Conservation (phyloP, 53 echinoderm and acorn worm species). For the Temnopleurus reevesii region DNA sequence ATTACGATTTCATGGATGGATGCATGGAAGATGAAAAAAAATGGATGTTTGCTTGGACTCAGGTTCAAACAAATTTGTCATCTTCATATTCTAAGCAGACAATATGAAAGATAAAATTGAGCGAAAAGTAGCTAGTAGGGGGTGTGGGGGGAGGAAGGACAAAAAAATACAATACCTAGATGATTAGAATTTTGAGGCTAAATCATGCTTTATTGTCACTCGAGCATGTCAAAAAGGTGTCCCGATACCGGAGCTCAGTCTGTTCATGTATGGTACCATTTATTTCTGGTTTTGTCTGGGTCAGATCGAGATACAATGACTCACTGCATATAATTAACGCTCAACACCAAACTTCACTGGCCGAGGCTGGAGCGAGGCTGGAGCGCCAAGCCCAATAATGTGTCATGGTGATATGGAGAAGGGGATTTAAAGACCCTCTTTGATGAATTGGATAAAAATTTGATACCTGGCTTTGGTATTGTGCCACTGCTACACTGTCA, state of each 20-base stretch:
- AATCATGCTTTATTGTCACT: not conserved
- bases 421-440: slow-evolving; percentile 3
- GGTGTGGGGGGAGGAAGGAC: not conserved
- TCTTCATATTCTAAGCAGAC: too few relatives aligned
- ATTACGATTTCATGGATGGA: too few relatives aligned
- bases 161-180: too few relatives aligned
- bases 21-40: too few relatives aligned
- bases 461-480: too few relatives aligned
- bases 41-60: too few relatives aligned
- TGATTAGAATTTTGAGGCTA: slow-evolving; percentile 2
- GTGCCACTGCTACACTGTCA: too few relatives aligned
- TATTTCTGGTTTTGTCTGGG: slow-evolving; percentile 19
- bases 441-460: not conserved
- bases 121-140: too few relatives aligned
- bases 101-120: too few relatives aligned
- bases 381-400: slow-evolving; percentile 10
- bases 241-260: not conserved
- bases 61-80: too few relatives aligned
- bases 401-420: slow-evolving; percentile 14
- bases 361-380: not conserved
- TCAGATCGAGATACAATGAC: slow-evolving; percentile 32
- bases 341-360: slow-evolving; percentile 31
- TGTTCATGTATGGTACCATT: not conserved
- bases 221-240: slow-evolving; percentile 32
- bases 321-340: slow-evolving; percentile 55